These are phyloP conservation scores for Grus americana DNA, from an alignment of 2,113 vertebrate genomes.

Conservation along the genomic window DNA sequence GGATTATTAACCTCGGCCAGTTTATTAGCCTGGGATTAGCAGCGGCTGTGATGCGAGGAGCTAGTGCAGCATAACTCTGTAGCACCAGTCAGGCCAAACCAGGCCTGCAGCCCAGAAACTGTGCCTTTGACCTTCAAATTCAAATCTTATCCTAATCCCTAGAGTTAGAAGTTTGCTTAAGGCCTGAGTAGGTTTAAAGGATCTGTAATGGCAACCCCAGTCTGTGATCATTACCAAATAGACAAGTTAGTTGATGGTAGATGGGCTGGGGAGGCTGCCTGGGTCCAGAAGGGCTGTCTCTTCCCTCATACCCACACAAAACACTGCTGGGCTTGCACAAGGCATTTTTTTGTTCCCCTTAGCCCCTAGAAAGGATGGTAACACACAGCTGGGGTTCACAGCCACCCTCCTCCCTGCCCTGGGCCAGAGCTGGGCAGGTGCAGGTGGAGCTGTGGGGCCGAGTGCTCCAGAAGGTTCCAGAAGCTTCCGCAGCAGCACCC, in stretches of 20 bases:
- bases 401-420: not conserved
- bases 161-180: not conserved
- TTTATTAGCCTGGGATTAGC: not conserved
- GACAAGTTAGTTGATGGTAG: not conserved
- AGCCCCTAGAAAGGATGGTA: not conserved
- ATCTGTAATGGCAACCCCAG: not conserved
- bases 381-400: not conserved
- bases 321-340: rapidly evolving
- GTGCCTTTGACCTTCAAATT: not conserved
- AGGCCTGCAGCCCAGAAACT: not conserved
- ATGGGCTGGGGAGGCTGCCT: not conserved
- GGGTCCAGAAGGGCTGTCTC: not conserved
- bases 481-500: not conserved
- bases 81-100: rapidly evolving
- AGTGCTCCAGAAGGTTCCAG: rapidly evolving
- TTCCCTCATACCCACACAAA: not conserved
- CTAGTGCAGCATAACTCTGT: not conserved
- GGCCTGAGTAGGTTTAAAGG: not conserved
- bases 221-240: not conserved
- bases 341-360: not conserved
- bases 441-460: not conserved
- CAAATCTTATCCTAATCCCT: not conserved
- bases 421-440: not conserved
- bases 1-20: not conserved
- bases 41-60: rapidly evolving